Evolutionary conservation across 2,797 vertebrate species (phyloP).

Genomic region (Dermochelys coriacea): DNA sequence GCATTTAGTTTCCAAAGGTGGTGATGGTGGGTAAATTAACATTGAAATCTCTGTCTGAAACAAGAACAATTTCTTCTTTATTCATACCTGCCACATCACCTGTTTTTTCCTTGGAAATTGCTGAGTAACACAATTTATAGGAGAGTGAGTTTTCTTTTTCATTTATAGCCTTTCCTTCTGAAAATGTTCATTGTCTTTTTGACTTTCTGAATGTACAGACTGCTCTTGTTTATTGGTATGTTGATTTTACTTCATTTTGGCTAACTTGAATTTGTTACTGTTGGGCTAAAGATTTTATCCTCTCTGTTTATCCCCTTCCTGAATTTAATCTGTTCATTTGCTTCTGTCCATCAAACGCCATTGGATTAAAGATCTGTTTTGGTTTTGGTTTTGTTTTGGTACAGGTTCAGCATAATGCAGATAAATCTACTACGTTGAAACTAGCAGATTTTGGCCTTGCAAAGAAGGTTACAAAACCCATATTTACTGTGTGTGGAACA

Average conservation of each 20-base stretch:
- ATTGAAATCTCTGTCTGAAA: not conserved
- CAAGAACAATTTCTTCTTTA: not conserved
- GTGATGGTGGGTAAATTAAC: not conserved
- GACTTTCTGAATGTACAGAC: not conserved
- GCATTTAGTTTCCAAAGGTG: not conserved
- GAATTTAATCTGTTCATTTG: not conserved
- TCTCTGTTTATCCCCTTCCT: not conserved
- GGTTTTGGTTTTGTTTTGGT: not conserved
- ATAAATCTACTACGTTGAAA: slow-evolving; percentile 90
- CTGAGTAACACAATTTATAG: not conserved
- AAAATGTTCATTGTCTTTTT: not conserved
- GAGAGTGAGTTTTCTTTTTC: not conserved
- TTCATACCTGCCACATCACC: not conserved
- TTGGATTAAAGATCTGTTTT: not conserved
- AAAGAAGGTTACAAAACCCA: slow-evolving; percentile 92
- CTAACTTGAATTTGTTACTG: not conserved
- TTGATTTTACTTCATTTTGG: not conserved
- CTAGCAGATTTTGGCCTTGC: slow-evolving; percentile 97
- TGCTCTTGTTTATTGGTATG: not conserved
- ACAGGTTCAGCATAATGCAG: slow-evolving; percentile 89
- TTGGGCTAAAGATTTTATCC: not conserved
- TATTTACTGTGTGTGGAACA: slow-evolving; percentile 97
- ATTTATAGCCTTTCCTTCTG: not conserved
- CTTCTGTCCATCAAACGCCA: not conserved
- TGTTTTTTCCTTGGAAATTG: slow-evolving; percentile 7